Evolutionary conservation across 1,140 invertebrate genomes (phyloP).

Genomic region (Triops cancriformis): DNA sequence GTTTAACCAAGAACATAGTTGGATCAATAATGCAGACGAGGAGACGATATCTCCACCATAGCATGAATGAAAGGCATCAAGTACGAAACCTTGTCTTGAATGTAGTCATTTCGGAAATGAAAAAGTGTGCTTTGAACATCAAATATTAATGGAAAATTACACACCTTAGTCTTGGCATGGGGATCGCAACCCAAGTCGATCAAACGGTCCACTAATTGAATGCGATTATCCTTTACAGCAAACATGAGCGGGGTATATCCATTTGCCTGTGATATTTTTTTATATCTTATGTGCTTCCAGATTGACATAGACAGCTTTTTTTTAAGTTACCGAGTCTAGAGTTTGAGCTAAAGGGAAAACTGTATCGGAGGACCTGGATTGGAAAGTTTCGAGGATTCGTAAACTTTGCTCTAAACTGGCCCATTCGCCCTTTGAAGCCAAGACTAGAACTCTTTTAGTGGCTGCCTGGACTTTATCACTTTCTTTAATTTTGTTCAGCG

Average conservation of each 20-base stretch:
- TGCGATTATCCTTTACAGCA: conserved; percentile 86
- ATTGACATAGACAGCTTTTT: not conserved
- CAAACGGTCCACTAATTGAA: conserved; percentile 76
- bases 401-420: conserved; percentile 22
- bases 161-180: conserved; percentile 78
- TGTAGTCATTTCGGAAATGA: too few relatives aligned
- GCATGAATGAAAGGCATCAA: conserved; percentile 10
- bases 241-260: conserved; percentile 92
- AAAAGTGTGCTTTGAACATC: too few relatives aligned
- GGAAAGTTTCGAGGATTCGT: conserved; percentile 18
- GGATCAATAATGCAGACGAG: conserved; percentile 10
- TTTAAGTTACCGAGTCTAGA: not conserved
- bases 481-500: not conserved
- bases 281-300: not conserved
- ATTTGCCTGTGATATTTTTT: conserved; percentile 51
- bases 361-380: not conserved
- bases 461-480: conserved; percentile 20
- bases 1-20: not conserved
- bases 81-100: not conserved
- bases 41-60: conserved; percentile 7
- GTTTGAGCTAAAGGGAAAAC: not conserved
- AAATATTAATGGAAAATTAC: conserved; percentile 38
- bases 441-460: conserved; percentile 26
- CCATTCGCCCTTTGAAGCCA: conserved; percentile 27
- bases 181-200: conserved; percentile 87